These are phyloP conservation scores for Amphiprion clarkii DNA, from an alignment of 2,797 vertebrate genomes.

Conservation along the genomic window DNA sequence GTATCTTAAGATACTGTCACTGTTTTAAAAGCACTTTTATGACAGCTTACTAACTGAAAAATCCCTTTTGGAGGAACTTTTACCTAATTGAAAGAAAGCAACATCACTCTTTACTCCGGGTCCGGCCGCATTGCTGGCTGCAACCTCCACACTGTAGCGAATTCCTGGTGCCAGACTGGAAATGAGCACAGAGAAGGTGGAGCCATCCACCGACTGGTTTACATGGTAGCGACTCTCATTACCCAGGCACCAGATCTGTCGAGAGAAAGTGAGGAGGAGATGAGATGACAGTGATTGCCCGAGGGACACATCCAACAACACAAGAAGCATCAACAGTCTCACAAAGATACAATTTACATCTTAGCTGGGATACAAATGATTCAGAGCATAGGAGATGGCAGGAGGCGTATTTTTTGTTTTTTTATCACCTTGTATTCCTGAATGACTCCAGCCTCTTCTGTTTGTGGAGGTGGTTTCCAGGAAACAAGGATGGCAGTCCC, in stretches of 20 bases:
- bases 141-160: slow-evolving; percentile 94
- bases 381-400: slow-evolving; percentile 7
- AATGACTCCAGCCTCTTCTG: slow-evolving; percentile 91
- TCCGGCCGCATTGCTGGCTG: slow-evolving; percentile 93
- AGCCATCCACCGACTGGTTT: slow-evolving; percentile 95
- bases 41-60: not conserved
- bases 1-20: not conserved
- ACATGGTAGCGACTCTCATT: slow-evolving; percentile 97
- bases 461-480: slow-evolving; percentile 94
- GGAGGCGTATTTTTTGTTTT: not conserved
- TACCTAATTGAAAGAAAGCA: slow-evolving; percentile 95
- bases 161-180: slow-evolving; percentile 92
- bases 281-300: slow-evolving; percentile 43
- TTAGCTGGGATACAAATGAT: slow-evolving; percentile 29
- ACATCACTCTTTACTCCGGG: slow-evolving; percentile 93
- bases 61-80: slow-evolving; percentile 53
- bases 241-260: slow-evolving; percentile 97
- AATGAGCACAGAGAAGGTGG: slow-evolving; percentile 92
- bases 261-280: slow-evolving; percentile 34
- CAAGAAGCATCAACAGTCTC: slow-evolving; percentile 22
- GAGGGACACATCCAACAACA: slow-evolving; percentile 35
- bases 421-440: slow-evolving; percentile 95
- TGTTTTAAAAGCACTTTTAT: not conserved
- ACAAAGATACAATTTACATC: slow-evolving; percentile 38
- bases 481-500: slow-evolving; percentile 93